phyloP scores from a whole-genome alignment of 2,888 invertebrate species.

The Aspidiotus rigidus region DNA sequence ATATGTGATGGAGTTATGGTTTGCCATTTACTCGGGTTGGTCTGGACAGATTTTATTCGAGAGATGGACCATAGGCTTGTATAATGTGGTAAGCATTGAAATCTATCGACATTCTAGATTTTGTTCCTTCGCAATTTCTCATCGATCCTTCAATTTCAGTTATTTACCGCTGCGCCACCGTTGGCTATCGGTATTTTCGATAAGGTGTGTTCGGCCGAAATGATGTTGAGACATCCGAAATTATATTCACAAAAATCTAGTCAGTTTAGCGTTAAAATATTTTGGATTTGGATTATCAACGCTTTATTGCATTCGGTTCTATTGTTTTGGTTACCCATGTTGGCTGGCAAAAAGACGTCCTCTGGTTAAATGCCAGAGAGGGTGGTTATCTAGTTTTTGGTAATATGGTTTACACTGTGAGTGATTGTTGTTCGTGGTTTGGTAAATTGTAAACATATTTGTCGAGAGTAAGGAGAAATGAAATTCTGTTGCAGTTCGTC shows the following conservation, averaged over 20 bases:
- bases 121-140: not conserved
- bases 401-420: conserved; percentile 89
- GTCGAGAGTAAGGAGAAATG: not conserved
- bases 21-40: conserved; percentile 96
- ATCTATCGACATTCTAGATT: not conserved
- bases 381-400: conserved; percentile 92
- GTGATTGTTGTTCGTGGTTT: conserved; percentile 13
- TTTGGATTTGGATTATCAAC: conserved; percentile 95
- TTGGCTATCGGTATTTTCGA: conserved; percentile 97
- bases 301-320: conserved; percentile 88
- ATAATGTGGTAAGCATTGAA: conserved; percentile 69
- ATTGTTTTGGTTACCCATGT: conserved; percentile 88
- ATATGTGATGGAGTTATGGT: conserved; percentile 98
- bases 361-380: conserved; percentile 71
- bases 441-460: conserved; percentile 3
- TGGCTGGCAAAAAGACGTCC: conserved; percentile 59
- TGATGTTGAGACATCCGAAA: conserved; percentile 59
- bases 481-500: conserved; percentile 63
- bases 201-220: conserved; percentile 86
- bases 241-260: conserved; percentile 71
- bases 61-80: conserved; percentile 94
- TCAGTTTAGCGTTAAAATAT: conserved; percentile 77
- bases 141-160: conserved; percentile 47
- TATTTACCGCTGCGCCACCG: conserved; percentile 96
- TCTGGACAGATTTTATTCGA: conserved; percentile 98